Evolutionary conservation across 1,140 invertebrate genomes (phyloP), one percentile per base, ranked within the genome.

Genomic region (Apis dorsata): DNA sequence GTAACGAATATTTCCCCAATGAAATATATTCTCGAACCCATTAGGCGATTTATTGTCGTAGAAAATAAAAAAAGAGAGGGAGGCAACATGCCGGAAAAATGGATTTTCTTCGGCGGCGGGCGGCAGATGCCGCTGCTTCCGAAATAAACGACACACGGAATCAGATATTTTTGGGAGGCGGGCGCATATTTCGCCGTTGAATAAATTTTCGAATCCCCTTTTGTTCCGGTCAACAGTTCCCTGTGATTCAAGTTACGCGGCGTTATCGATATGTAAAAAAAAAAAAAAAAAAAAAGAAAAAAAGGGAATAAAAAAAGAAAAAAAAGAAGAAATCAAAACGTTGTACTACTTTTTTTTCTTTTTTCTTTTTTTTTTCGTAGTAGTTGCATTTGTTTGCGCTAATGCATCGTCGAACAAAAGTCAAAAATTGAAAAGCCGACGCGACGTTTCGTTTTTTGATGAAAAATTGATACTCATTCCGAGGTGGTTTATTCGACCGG

Each of bases 41-140:
- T 76, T 62, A 60, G 24, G 49, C 62, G 34, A 65, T 76, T 76
- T 65, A 76, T 76, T 21, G 62, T 65, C 15, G 49, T 7, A 17
- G 49, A 21, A 63, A 53, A 63, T 53, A 75, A 75, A 75, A 17
- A 17, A 49, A 1, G 4, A 8, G 9, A 49, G 68, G 2, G 49
- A 34, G 74, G 60, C 65, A 53, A 65, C 74, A 34, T 12, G 49
- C 49, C 11, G 74, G 74, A 76, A 76, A 76, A 76, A 76, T 76
- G 74, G 65, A 76, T 76, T 76, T 53, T 76, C 74, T 53, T 24
- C 49, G 62, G 34, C 34, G 34, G 34, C 2, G 4, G 34, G 0
- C 62, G 65, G 24, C 74, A 66, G 74, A 62, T 76, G 74, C 34
- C 34, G 34, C 74, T 76, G 62, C 49, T 65, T 65, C 57, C 44